These are phyloP conservation scores for Sebastes glaucus DNA, from an alignment of 2,797 vertebrate genomes.

Conservation along the genomic window DNA sequence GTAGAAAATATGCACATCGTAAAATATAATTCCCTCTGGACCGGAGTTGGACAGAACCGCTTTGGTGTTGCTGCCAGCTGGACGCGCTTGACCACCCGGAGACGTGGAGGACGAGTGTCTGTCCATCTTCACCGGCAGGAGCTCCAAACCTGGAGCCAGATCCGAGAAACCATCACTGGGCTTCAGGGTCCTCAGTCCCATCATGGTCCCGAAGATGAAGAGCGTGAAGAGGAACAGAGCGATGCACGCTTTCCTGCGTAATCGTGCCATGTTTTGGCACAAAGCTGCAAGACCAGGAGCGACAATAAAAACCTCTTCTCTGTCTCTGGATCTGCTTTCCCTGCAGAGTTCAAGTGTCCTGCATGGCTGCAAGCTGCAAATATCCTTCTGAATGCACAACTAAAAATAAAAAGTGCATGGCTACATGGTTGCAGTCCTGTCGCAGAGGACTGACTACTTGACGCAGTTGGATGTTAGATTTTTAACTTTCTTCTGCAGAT, in stretches of 20 bases:
- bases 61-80: slow-evolving; percentile 64
- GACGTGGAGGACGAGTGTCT: slow-evolving; percentile 77
- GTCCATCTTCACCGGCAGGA: slow-evolving; percentile 81
- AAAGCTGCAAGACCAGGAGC: slow-evolving; percentile 6
- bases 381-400: neutral
- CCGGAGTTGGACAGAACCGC: slow-evolving; percentile 73
- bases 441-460: slow-evolving; percentile 19
- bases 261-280: slow-evolving; percentile 80
- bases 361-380: neutral
- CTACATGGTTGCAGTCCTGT: slow-evolving; percentile 59
- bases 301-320: slow-evolving; percentile 8
- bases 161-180: slow-evolving; percentile 87
- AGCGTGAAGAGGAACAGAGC: slow-evolving; percentile 89
- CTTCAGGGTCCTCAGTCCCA: slow-evolving; percentile 90
- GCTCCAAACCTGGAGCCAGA: slow-evolving; percentile 82
- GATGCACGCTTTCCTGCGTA: slow-evolving; percentile 88
- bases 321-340: neutral
- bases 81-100: slow-evolving; percentile 69
- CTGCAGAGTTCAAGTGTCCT: neutral
- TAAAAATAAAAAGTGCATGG: neutral
- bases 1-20: slow-evolving; percentile 90
- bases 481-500: slow-evolving; percentile 50
- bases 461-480: slow-evolving; percentile 17
- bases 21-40: slow-evolving; percentile 83
- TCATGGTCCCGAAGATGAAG: slow-evolving; percentile 90